Percentiles rank a stretch among this genome's conserved stretches.
Conservation (phyloP, 1,140 invertebrate genomes). For the Stegodyphus mimosarum region DNA sequence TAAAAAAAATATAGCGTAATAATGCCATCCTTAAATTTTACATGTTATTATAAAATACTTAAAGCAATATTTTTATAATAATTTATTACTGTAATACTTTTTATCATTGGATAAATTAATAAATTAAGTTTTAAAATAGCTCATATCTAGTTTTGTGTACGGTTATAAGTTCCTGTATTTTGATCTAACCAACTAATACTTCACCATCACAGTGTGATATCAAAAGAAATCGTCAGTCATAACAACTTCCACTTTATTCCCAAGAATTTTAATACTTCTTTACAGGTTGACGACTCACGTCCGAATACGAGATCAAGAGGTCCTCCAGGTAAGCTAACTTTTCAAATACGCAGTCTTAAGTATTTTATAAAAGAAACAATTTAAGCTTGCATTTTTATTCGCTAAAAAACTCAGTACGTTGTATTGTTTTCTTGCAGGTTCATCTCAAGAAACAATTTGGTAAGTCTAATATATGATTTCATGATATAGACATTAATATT, state of each 20-base stretch:
- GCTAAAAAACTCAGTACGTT: background rate
- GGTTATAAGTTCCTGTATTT: background rate
- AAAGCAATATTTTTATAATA: no score
- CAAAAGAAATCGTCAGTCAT: no score
- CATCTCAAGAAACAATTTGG: slow-evolving; percentile 57
- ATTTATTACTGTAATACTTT: background rate
- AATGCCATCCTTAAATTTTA: no score
- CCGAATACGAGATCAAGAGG: slow-evolving; percentile 59
- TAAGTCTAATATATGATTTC: slow-evolving; percentile 11
- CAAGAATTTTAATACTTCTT: background rate
- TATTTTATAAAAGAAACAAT: background rate
- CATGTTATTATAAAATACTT: no score
- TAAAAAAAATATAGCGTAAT: no score
- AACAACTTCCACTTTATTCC: no score
- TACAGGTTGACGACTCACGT: slow-evolving; percentile 54
- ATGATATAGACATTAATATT: no score
- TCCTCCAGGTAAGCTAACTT: slow-evolving; percentile 37
- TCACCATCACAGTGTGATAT: background rate
- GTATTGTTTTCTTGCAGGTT: slow-evolving; percentile 23
- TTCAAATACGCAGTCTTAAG: background rate
- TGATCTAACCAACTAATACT: background rate
- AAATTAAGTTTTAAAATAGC: background rate
- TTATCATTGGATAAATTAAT: background rate
- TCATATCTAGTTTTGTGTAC: background rate
- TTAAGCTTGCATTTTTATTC: no score